phyloP scores from a whole-genome alignment of 2,888 invertebrate genomes.

The Crioceris asparagi region DNA sequence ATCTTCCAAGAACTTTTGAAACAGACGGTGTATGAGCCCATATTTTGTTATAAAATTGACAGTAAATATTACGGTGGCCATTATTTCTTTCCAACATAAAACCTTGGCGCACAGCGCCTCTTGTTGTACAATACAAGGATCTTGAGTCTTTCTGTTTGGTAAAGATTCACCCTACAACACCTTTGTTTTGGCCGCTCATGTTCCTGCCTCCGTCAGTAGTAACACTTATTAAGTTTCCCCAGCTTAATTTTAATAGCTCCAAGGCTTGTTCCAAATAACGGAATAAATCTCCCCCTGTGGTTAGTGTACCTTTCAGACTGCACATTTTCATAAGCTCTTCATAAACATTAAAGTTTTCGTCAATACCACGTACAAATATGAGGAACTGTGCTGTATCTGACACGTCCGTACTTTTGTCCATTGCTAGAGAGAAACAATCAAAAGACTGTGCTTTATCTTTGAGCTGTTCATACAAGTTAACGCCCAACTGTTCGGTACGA shows the following conservation, averaged over 20 bases:
- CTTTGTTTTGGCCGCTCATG: slow-evolving; percentile 3
- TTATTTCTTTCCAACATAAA: too few species aligned
- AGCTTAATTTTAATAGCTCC: neutral
- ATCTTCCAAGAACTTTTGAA: slow-evolving; percentile 15
- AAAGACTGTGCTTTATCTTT: neutral
- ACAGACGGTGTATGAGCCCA: slow-evolving; percentile 15
- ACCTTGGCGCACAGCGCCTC: too few species aligned
- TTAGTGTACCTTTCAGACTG: slow-evolving; percentile 2
- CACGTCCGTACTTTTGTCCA: too few species aligned
- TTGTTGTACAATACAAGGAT: too few species aligned
- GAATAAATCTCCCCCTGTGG: neutral
- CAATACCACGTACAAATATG: neutral
- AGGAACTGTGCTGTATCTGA: too few species aligned
- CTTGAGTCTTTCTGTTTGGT: too few species aligned
- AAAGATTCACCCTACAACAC: too few species aligned
- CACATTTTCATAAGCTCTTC: neutral
- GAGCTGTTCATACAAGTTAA: slow-evolving; percentile 2
- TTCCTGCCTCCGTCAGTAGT: slow-evolving; percentile 1
- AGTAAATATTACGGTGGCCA: slow-evolving; percentile 11
- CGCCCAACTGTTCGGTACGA: neutral
- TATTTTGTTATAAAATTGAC: slow-evolving; percentile 16
- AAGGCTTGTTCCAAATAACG: neutral
- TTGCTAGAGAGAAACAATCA: neutral
- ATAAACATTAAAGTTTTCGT: slow-evolving; percentile 4
- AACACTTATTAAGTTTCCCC: neutral